Conservation (phyloP, 2,888 invertebrate species). For the Griposia aprilina region DNA sequence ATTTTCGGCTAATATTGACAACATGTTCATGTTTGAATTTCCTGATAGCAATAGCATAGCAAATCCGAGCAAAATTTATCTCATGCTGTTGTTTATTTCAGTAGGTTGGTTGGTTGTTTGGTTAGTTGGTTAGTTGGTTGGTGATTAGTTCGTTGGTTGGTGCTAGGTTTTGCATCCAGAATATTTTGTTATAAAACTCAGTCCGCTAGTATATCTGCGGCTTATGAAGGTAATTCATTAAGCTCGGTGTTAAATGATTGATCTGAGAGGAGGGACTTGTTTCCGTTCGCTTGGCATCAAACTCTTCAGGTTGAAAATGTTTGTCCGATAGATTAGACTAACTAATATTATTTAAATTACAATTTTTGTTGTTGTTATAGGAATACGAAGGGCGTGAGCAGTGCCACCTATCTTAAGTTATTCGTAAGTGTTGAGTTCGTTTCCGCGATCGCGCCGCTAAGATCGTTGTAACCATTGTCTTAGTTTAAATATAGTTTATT, state of each 20-base stretch:
- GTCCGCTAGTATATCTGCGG: constrained; percentile 6
- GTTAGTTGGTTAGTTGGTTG: too few relatives aligned
- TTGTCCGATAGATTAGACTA: not conserved
- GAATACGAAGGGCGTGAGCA: too few relatives aligned
- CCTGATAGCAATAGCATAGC: not conserved
- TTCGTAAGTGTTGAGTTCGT: too few relatives aligned
- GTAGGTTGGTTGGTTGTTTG: not conserved
- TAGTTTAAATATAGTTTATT: too few relatives aligned
- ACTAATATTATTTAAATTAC: not conserved
- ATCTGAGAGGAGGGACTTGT: constrained; percentile 37
- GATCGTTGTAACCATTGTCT: too few relatives aligned
- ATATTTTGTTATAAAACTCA: constrained; percentile 32
- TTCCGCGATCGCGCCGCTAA: too few relatives aligned
- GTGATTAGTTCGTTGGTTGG: not conserved
- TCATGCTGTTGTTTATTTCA: constrained; percentile 4
- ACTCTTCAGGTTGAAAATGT: constrained; percentile 12
- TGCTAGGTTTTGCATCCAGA: constrained; percentile 15
- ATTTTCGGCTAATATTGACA: not conserved
- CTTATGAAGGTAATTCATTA: constrained; percentile 42
- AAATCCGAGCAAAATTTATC: not conserved
- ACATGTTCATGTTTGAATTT: not conserved
- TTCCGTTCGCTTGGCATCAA: constrained; percentile 21
- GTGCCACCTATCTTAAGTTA: too few relatives aligned
- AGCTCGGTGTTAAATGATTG: constrained; percentile 41
- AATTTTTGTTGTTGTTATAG: too few relatives aligned